phyloP scores from a whole-genome alignment of 2,888 invertebrate genomes.

The Digitonthophagus gazella region DNA sequence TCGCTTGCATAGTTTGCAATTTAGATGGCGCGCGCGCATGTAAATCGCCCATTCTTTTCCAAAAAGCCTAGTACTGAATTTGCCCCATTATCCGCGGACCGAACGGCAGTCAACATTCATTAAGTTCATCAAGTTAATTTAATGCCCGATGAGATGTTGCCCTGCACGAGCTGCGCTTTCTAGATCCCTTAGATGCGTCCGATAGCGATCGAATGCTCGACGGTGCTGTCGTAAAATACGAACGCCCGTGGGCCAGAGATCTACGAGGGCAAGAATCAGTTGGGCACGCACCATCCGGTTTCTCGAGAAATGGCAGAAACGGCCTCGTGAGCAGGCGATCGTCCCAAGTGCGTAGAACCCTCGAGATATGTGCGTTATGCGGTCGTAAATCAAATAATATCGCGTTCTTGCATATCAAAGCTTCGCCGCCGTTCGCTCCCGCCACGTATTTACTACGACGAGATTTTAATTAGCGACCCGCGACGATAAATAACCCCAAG shows the following conservation, averaged over 20 bases:
- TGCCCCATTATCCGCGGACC: background rate
- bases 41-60: background rate
- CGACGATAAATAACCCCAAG: background rate
- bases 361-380: background rate
- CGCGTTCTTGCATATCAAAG: background rate
- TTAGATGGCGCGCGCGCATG: background rate
- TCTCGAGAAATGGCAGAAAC: background rate
- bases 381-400: background rate
- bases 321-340: background rate
- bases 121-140: slow-evolving; percentile 13
- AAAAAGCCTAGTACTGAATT: background rate
- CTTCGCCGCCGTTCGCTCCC: background rate
- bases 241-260: background rate
- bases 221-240: background rate
- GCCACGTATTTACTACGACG: background rate
- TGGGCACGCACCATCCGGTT: background rate
- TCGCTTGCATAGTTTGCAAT: background rate
- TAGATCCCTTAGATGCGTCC: background rate
- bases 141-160: slow-evolving; percentile 11
- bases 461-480: background rate
- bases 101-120: slow-evolving; percentile 12
- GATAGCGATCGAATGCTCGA: background rate
- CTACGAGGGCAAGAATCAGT: background rate
- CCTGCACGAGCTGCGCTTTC: background rate
- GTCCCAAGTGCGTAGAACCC: background rate